Conservation (phyloP, 2,797 vertebrate species). For the Gastrophryne carolinensis region DNA sequence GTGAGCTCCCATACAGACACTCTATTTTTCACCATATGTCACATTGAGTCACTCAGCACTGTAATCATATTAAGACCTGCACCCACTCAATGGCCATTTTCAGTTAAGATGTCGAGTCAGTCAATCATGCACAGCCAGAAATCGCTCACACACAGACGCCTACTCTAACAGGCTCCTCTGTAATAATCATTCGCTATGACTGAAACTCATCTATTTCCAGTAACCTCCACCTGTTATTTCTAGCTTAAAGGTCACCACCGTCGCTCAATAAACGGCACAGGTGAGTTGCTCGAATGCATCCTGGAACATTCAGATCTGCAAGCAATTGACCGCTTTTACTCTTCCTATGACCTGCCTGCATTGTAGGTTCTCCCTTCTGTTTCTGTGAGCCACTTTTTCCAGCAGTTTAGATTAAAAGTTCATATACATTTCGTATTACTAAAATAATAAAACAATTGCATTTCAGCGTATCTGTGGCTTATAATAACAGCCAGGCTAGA, state of each 20-base stretch:
- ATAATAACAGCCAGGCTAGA: too few relatives aligned
- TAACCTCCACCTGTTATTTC: slow-evolving; percentile 45
- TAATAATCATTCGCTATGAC: slow-evolving; percentile 21
- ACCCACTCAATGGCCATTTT: slow-evolving; percentile 41
- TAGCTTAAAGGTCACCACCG: slow-evolving; percentile 48
- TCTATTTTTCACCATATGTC: slow-evolving; percentile 52
- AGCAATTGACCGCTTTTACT: not conserved
- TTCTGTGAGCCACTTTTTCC: not conserved
- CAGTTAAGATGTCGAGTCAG: slow-evolving; percentile 44
- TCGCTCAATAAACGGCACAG: slow-evolving; percentile 35
- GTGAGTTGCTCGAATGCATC: slow-evolving; percentile 11
- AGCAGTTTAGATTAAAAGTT: not conserved
- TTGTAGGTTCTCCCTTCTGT: not conserved
- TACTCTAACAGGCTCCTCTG: slow-evolving; percentile 45
- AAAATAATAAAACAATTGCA: too few relatives aligned
- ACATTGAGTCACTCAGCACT: slow-evolving; percentile 42
- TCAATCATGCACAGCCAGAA: slow-evolving; percentile 43
- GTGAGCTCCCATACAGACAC: slow-evolving; percentile 56
- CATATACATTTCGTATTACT: not conserved
- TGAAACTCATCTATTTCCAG: slow-evolving; percentile 22
- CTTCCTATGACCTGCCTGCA: not conserved
- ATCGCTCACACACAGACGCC: slow-evolving; percentile 41
- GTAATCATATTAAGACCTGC: slow-evolving; percentile 41
- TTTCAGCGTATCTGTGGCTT: too few relatives aligned
- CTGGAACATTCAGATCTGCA: not conserved